Evolutionary conservation across 2,113 vertebrate species (phyloP).

Genomic region (Mastomys natalensis): DNA sequence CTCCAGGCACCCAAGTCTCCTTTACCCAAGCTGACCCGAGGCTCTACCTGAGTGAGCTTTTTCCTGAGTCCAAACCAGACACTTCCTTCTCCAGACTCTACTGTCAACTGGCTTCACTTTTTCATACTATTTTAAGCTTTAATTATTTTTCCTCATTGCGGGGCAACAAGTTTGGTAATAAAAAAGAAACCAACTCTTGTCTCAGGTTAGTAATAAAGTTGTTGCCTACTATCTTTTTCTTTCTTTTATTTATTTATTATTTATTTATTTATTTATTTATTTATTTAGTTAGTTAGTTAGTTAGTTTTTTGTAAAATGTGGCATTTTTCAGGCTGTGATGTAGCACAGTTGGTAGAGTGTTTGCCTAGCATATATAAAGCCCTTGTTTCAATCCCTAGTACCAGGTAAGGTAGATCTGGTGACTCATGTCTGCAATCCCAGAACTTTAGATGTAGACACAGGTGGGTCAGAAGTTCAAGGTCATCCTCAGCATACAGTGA

Average conservation of each 20-base stretch:
- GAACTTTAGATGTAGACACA: too few relatives aligned
- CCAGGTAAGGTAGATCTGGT: neutral
- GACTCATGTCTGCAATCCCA: neutral
- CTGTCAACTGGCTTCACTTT: neutral
- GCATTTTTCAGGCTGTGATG: neutral
- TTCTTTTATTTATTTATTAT: too few relatives aligned
- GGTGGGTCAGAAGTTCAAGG: neutral
- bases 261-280: too few relatives aligned
- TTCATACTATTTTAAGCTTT: neutral
- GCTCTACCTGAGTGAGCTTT: neutral
- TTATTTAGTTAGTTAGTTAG: too few relatives aligned
- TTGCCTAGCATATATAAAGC: neutral
- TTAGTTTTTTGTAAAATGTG: neutral
- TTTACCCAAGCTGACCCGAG: too few relatives aligned
- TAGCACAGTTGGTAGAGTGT: neutral
- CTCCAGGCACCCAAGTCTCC: rapidly evolving
- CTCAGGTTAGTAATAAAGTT: neutral
- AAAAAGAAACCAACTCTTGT: neutral
- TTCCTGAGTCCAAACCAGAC: neutral
- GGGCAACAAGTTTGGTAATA: neutral
- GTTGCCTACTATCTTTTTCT: neutral
- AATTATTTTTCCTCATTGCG: neutral
- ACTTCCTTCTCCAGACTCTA: neutral
- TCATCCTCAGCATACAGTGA: neutral
- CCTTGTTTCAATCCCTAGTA: neutral